Percentiles rank a stretch among this genome's conserved stretches.
Conservation (phyloP, 1,140 invertebrate species). For the Psilanteris sp. region DNA sequence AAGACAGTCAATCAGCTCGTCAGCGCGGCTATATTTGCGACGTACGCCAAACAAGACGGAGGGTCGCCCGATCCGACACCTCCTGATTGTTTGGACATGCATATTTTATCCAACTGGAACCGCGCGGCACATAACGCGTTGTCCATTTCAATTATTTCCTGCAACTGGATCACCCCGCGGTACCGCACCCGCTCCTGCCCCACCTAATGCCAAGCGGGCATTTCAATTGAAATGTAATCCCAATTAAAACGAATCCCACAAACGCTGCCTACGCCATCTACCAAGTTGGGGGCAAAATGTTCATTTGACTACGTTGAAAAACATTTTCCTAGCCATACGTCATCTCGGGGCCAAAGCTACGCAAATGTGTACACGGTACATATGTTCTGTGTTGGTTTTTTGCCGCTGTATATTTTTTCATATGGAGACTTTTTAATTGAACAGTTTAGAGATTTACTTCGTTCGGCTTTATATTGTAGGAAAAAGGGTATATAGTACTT, state of each 20-base stretch:
- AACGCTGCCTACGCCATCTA: constrained; percentile 31
- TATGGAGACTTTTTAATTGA: constrained; percentile 14
- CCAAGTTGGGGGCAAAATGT: constrained; percentile 24
- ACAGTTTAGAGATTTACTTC: neutral
- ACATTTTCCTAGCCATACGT: constrained; percentile 17
- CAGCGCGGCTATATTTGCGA: constrained; percentile 54
- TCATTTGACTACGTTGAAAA: constrained; percentile 21
- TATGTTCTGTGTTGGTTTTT: neutral
- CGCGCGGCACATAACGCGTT: constrained; percentile 54
- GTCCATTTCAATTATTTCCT: constrained; percentile 68
- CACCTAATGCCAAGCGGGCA: constrained; percentile 50
- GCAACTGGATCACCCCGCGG: constrained; percentile 9
- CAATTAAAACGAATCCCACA: constrained; percentile 68
- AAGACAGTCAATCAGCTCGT: constrained; percentile 60
- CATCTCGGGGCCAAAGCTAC: constrained; percentile 4
- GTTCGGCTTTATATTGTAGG: neutral
- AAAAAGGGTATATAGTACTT: too few relatives aligned
- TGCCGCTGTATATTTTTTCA: constrained; percentile 2
- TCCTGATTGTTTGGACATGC: constrained; percentile 67
- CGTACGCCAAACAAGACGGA: constrained; percentile 35
- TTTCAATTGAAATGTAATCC: constrained; percentile 71
- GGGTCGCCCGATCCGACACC: constrained; percentile 55
- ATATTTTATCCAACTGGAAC: constrained; percentile 66
- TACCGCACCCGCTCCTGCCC: neutral
- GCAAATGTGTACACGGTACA: constrained; percentile 9